Evolutionary conservation across 2,888 invertebrate species (phyloP), one percentile per base, ranked within the genome.

Genomic region (Dicyrtoma fusca): DNA sequence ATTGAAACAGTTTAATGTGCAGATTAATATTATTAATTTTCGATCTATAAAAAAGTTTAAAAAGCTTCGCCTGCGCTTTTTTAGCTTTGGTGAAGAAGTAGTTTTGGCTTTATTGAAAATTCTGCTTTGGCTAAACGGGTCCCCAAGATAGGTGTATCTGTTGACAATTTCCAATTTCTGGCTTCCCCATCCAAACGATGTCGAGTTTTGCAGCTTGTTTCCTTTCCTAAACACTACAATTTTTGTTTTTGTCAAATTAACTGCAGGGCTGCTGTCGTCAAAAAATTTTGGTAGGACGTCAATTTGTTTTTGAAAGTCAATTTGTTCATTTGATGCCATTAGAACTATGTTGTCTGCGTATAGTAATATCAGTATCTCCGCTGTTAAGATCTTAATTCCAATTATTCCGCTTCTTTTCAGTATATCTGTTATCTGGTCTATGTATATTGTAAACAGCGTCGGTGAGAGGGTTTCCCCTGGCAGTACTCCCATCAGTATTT

Each of bases 151-250:
- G 34, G 8, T 8, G 34, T 34, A 34, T 8, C 8, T 34, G 4
- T 34, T 34, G 3, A 34, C 34, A 34, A 34, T 34, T 34, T 34
- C 34, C 3, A 34, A 8, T 3, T 17, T 14, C n/a, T 47, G n/a
- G 10, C 14, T 14, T 44, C 23, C 45, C 45, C n/a, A 63, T 14
- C 21, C 44, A 1, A 44, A 19, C 45, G 17, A n/a, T 1, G 13
- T 23, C 21, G 25, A 23, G 1, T 17, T 14, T 0, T 21, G 4
- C 1, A 63, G 0, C 11, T 5, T 11, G n/a, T 44, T 44, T 2
- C 63, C 63, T 63, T 47, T 63, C n/a, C 63, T n/a, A 14, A 44
- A 44, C 1, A 63, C 45, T 1, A 63, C 1, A 21, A 63, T 8
- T 34, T 34, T 34, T 3, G 34, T 34, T 34, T 34, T 34, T 3